Percentiles rank a stretch among this genome's conserved stretches.
These are phyloP conservation scores for Phortica variegata DNA, from an alignment of 1,140 invertebrate species.

Conservation along the genomic window DNA sequence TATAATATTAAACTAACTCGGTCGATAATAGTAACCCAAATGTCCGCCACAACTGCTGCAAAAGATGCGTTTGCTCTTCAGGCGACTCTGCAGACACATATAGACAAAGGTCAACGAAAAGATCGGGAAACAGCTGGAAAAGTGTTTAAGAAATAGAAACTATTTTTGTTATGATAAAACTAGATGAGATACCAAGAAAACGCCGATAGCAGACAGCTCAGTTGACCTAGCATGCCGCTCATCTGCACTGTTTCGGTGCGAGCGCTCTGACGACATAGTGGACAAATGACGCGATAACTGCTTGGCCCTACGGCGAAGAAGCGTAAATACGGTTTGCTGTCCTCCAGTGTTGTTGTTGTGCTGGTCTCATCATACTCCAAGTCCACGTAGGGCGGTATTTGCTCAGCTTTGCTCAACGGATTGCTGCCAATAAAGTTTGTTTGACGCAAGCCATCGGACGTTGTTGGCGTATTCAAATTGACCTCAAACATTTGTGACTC, in stretches of 20 bases:
- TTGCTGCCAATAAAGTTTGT: not conserved
- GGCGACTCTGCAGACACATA: constrained; percentile 41
- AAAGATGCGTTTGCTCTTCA: constrained; percentile 47
- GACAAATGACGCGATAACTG: constrained; percentile 36
- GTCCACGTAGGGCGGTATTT: not conserved
- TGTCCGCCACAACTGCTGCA: constrained; percentile 52
- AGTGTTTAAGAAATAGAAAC: not conserved
- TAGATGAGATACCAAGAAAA: constrained; percentile 34
- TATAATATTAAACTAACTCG: constrained; percentile 19
- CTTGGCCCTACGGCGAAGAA: constrained; percentile 43
- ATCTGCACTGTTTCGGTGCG: constrained; percentile 41
- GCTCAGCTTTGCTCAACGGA: not conserved
- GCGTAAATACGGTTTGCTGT: constrained; percentile 36
- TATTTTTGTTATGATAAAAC: not conserved
- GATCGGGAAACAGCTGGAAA: constrained; percentile 45
- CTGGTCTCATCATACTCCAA: constrained; percentile 19
- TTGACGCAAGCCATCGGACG: constrained; percentile 4
- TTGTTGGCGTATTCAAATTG: constrained; percentile 17
- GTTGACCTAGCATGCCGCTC: constrained; percentile 35
- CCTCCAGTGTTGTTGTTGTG: constrained; percentile 26
- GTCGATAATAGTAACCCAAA: constrained; percentile 48
- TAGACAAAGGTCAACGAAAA: constrained; percentile 44
- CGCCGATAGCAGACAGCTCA: constrained; percentile 39
- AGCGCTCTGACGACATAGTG: constrained; percentile 33
- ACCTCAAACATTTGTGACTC: constrained; percentile 33